Conservation (phyloP, 2,888 invertebrate genomes). For the Oscheius sp. region DNA sequence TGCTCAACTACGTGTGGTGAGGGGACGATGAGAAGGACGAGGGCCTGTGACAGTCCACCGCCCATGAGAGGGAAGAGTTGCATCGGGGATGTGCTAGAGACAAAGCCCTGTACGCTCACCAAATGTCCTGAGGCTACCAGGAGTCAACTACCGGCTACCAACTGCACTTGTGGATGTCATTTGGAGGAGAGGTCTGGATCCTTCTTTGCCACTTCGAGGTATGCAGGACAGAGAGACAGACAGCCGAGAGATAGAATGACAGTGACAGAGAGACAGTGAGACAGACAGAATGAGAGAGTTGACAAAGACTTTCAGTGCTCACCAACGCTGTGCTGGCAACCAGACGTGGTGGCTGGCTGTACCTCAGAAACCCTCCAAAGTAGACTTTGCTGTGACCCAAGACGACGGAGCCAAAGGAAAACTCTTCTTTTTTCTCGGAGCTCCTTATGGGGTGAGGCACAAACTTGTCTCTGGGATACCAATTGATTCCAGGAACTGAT, state of each 20-base stretch:
- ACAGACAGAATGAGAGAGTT: neutral
- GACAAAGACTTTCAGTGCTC: slow-evolving; percentile 12
- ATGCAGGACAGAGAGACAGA: neutral
- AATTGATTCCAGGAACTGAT: slow-evolving; percentile 48
- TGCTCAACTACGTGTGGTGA: slow-evolving; percentile 62
- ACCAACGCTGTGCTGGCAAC: slow-evolving; percentile 40
- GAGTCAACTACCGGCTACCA: slow-evolving; percentile 45
- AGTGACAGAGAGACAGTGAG: no score
- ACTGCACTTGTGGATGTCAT: slow-evolving; percentile 62
- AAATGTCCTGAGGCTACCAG: slow-evolving; percentile 60
- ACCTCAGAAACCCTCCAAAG: slow-evolving; percentile 41
- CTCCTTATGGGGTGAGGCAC: slow-evolving; percentile 46
- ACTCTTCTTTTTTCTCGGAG: slow-evolving; percentile 54
- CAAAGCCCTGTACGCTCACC: slow-evolving; percentile 47
- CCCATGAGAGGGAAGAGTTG: slow-evolving; percentile 62
- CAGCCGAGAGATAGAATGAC: no score
- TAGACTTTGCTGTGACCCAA: slow-evolving; percentile 47
- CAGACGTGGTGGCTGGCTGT: slow-evolving; percentile 49
- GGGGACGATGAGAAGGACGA: slow-evolving; percentile 48
- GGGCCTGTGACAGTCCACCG: slow-evolving; percentile 62
- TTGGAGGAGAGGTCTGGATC: slow-evolving; percentile 50
- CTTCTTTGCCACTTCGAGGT: slow-evolving; percentile 58
- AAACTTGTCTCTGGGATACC: no score
- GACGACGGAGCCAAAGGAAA: slow-evolving; percentile 48
- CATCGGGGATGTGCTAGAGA: slow-evolving; percentile 59